Evolutionary conservation across 2,888 invertebrate genomes (phyloP), one percentile per base, ranked within the genome.

Genomic region (Agriotes lineatus): DNA sequence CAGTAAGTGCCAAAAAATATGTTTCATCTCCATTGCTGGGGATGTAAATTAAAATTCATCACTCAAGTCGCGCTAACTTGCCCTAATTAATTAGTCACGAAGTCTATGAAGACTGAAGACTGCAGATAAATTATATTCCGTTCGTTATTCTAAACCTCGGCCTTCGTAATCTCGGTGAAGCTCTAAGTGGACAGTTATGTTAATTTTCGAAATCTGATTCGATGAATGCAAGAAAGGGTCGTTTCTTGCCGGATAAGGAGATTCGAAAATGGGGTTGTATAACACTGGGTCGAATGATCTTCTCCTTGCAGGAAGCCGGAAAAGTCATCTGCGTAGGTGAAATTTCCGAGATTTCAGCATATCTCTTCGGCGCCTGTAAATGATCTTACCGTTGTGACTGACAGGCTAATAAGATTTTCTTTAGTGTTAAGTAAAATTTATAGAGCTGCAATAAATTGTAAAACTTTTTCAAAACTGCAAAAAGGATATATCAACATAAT

Each of bases 31-130:
- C 19, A 6, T 48, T 22, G 7, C 22, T 19, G 25, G 14, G 12
- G 1, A 7, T 12, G 22, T 22, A 48, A 48, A 48, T 48, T 48
- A 22, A 48, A 48, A 20, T 48, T 48, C 48, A 45, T 45, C 45
- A 22, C 2, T 48, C 48, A 48, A 48, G 48, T 48, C 25, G 10
- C 9, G 6, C 35, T 18, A 20, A 42, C 57, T 57, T 44, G 48
- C 33, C 48, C 18, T 48, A 60, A 45, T 48, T 60, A 60, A 60
- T 60, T 60, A 45, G 33, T 60, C 45, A 20, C 18, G 19, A 30
- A 45, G 19, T 33, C 7, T 33, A 60, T 48, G 45, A 35, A 60
- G 19, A 60, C 30, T 33, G 42, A 59, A 42, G 30, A 44, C 57
- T 57, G 25, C 30, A 60, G 18, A 20, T 48, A 45, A 60, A 60